Evolutionary conservation across 2,888 invertebrate genomes (phyloP), one percentile per base, ranked within the genome.

Genomic region (Therioaphis trifolii): DNA sequence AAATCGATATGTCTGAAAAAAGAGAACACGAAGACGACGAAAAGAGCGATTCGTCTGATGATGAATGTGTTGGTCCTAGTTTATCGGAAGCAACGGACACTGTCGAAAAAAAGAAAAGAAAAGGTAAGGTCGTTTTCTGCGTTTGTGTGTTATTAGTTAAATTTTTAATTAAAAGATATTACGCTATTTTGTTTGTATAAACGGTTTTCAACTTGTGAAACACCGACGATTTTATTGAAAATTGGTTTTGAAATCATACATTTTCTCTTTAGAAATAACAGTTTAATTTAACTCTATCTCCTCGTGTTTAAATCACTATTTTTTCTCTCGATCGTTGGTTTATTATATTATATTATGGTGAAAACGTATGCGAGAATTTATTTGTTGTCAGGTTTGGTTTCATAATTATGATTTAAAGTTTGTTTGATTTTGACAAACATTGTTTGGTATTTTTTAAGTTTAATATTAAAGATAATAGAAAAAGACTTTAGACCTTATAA

Each of bases 61-160:
- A 82, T 1, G 82, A 82, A 35, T 82, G 72, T n/a, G 82, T 82
- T 4, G 84, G 79, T 14, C 72, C 84, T 12, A 78, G 58, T 63
- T 58, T 72, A 40, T 77, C 84, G 9, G 77, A 77, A 66, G 27
- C 63, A 7, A 46, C 24, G 1, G 77, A 61, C n/a, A 40, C 46
- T 3, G 75, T 75, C 1, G 66, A 63, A 18, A 76, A 75, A 15
- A 85, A 84, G 63, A 85, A 77, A 72, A 77, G 68, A 40, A 84
- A 85, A 84, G 61, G 85, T 85, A 46, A 21, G 24, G 21, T 43
- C 1, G 27, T 2, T 66, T 35, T 35, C 11, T 5, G n/a, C 1
- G 29, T n/a, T 15, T 7, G 35, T 15, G 27, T 27, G 27, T 24
- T 24, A 55, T 21, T 55, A 1, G 55, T 21, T 55, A n/a, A n/a